A percentile compares a stretch with the other conserved stretches of the same genome.
Evolutionary conservation across 2,888 invertebrate species (phyloP).

Genomic region (Mantis religiosa): DNA sequence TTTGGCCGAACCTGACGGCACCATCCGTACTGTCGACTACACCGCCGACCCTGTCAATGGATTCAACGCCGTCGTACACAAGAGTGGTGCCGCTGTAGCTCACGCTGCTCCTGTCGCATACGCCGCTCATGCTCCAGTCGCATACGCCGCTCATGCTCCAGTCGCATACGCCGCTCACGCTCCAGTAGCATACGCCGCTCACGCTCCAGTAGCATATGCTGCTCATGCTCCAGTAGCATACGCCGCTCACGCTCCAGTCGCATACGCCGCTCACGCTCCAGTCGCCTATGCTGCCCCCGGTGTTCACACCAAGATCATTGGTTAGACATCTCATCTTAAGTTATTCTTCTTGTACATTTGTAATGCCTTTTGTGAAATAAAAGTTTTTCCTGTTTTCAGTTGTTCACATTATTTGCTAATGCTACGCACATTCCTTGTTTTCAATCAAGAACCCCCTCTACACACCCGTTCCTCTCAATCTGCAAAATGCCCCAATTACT

Average conservation of each 20-base stretch:
- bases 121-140: slow-evolving; percentile 24
- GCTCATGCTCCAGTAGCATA: not conserved
- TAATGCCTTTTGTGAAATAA: not conserved
- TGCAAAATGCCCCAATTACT: no score
- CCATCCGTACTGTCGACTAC: not conserved
- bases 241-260: slow-evolving; percentile 19
- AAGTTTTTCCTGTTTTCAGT: not conserved
- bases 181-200: no score
- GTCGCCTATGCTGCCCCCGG: not conserved
- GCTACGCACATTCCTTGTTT: no score
- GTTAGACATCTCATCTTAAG: not conserved
- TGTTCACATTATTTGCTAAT: no score
- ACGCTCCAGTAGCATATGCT: slow-evolving; percentile 20
- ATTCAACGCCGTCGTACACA: slow-evolving; percentile 6
- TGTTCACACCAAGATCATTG: slow-evolving; percentile 7
- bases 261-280: slow-evolving; percentile 23
- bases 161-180: slow-evolving; percentile 5
- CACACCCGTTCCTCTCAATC: no score
- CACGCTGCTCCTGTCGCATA: slow-evolving; percentile 22
- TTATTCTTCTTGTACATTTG: not conserved
- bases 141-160: not conserved
- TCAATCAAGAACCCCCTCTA: no score
- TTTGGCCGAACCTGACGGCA: not conserved
- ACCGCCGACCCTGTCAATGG: not conserved
- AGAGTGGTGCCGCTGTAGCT: not conserved